Evolutionary conservation across 2,888 invertebrate genomes (phyloP), one percentile per base, ranked within the genome.

Genomic region (Scaptomyza tumidula): DNA sequence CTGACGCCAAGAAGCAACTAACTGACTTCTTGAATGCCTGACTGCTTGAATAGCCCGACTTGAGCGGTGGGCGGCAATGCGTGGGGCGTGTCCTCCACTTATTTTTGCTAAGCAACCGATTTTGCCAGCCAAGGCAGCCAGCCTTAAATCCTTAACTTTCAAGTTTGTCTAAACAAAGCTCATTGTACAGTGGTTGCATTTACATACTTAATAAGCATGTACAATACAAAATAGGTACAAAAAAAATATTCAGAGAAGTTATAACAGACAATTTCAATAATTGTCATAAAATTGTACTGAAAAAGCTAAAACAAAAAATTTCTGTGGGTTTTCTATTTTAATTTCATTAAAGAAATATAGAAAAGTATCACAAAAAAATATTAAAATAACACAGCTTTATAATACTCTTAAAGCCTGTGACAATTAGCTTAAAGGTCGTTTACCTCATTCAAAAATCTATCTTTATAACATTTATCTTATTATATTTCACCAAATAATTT

Each of bases 1-100:
- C 88, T 89, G 82, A 78, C 79, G 77, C 78, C 83, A 80, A 63
- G 65, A 62, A 71, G 73, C 65, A 44, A 64, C 71, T 71, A 58
- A 56, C 50, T 68, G 61, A 41, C 68, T 73, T n/a, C 44, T 14
- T 46, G 43, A 54, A 67, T 77, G 10, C 49, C 74, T 64, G 54
- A 48, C 58, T 68, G 49, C 37, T 48, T 57, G 19, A 29, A 33
- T 29, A n/a, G 19, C n/a, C 33, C 10, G 2, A 9, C 10, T 37
- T 14, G 1, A 10, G 33, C 7, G 48, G 37, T 35, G 44, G 57
- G 56, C 65, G 50, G 52, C 19, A 56, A 53, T 7, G 56, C 0
- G 11, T 24, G 14, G 60, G 59, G 56, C 76, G 64, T 73, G 71
- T 35, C 29, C 60, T 44, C 55, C 56, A 61, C 60, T 61, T 44